These are phyloP conservation scores for Sialis fuliginosa DNA, from an alignment of 2,888 invertebrate species.

Conservation along the genomic window DNA sequence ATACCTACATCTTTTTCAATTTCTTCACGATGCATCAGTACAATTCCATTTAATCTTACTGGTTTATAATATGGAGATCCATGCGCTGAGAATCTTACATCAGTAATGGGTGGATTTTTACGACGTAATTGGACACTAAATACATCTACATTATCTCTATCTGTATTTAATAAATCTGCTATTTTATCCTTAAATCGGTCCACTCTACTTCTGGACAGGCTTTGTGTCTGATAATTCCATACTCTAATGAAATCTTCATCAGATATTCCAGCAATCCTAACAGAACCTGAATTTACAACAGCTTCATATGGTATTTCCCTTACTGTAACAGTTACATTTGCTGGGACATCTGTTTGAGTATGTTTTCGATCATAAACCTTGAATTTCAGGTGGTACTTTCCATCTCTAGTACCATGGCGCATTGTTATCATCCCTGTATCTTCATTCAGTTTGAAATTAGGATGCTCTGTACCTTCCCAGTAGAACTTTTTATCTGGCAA, in stretches of 20 bases:
- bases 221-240: conserved; percentile 81
- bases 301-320: conserved; percentile 92
- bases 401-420: conserved; percentile 81
- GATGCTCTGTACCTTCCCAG: conserved; percentile 77
- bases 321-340: conserved; percentile 91
- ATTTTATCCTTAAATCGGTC: conserved; percentile 81
- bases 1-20: conserved; percentile 89
- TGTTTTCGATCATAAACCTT: conserved; percentile 89
- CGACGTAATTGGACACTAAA: conserved; percentile 87
- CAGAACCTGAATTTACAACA: conserved; percentile 86
- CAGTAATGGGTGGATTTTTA: conserved; percentile 76
- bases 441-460: conserved; percentile 73
- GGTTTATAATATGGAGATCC: conserved; percentile 93
- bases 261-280: conserved; percentile 80
- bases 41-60: conserved; percentile 82
- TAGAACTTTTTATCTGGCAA: conserved; percentile 93
- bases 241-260: conserved; percentile 93
- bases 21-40: conserved; percentile 83
- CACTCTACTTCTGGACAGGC: conserved; percentile 69
- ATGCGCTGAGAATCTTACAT: conserved; percentile 86
- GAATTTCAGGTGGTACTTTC: conserved; percentile 62
- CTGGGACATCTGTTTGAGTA: conserved; percentile 85
- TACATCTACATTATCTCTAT: conserved; percentile 81
- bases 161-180: conserved; percentile 67
- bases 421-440: conserved; percentile 92